Conservation (phyloP, 30 jellyfish, hydroid and myxozoan genomes). For the Turritopsis rubra region DNA sequence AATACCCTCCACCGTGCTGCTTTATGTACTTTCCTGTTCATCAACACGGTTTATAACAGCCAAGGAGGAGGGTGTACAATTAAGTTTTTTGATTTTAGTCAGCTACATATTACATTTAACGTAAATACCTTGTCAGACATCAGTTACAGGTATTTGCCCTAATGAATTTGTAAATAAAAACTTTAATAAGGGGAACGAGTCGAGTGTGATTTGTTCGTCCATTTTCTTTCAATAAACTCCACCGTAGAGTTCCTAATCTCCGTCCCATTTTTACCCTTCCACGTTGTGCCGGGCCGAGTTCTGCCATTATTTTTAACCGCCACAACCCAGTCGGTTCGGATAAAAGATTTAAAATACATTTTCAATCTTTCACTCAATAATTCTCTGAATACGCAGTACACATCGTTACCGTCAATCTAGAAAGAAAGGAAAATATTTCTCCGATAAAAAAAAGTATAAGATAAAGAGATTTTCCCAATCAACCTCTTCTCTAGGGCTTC, state of each 20-base stretch:
- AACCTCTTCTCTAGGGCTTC: too few species aligned
- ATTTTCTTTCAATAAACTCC: neutral
- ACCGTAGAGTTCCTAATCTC: neutral
- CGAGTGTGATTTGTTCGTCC: neutral
- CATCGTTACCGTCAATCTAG: slow-evolving; percentile 15
- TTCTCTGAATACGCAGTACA: slow-evolving; percentile 18
- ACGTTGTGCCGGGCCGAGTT: slow-evolving; percentile 5
- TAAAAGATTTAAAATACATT: neutral
- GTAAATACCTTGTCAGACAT: neutral
- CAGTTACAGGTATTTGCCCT: neutral
- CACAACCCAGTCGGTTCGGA: slow-evolving; percentile 6
- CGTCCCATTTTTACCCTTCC: neutral
- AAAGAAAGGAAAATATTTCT: neutral
- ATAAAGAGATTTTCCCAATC: too few species aligned
- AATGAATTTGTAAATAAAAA: neutral
- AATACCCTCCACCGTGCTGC: neutral
- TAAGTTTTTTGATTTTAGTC: neutral
- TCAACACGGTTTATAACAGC: neutral
- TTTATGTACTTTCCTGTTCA: neutral
- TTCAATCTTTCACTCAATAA: slow-evolving; percentile 8
- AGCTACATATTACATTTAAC: neutral
- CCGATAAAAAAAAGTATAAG: neutral
- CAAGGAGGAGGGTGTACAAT: neutral
- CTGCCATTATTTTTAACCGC: slow-evolving; percentile 24
- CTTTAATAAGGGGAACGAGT: neutral